These are phyloP conservation scores for Bradysia coprophila DNA, from an alignment of 1,140 invertebrate species.

Conservation along the genomic window DNA sequence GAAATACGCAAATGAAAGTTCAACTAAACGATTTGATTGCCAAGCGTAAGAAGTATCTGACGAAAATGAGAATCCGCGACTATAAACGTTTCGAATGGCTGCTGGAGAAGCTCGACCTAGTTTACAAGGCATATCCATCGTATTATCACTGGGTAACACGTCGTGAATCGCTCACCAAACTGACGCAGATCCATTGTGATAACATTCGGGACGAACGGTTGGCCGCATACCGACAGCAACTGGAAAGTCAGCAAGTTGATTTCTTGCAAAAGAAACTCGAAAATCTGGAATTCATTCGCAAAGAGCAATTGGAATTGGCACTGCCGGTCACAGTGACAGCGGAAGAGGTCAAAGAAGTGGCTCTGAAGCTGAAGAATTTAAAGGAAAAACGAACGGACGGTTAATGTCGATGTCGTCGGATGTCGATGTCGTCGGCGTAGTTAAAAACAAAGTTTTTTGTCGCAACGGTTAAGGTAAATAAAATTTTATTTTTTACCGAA, in stretches of 20 bases:
- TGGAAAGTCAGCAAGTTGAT: slow-evolving; percentile 43
- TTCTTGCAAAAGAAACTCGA: slow-evolving; percentile 43
- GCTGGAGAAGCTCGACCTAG: slow-evolving; percentile 57
- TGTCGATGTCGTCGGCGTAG: not conserved
- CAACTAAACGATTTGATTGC: slow-evolving; percentile 52
- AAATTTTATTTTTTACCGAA: not conserved
- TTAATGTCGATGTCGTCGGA: not conserved
- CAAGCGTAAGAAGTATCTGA: slow-evolving; percentile 51
- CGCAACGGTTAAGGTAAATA: not conserved
- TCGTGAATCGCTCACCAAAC: slow-evolving; percentile 41
- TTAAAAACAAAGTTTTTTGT: not conserved
- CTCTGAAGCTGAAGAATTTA: slow-evolving; percentile 28
- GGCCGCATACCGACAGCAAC: slow-evolving; percentile 33
- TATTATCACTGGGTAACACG: slow-evolving; percentile 34
- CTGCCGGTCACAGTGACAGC: slow-evolving; percentile 39
- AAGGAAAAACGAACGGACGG: slow-evolving; percentile 10
- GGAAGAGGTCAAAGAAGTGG: slow-evolving; percentile 39
- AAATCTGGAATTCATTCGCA: slow-evolving; percentile 42
- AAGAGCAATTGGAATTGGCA: slow-evolving; percentile 46
- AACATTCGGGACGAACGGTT: slow-evolving; percentile 42
- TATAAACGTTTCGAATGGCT: slow-evolving; percentile 76
- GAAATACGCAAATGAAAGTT: slow-evolving; percentile 31
- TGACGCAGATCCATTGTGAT: slow-evolving; percentile 45
- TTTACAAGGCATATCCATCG: slow-evolving; percentile 44
- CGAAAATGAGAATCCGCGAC: slow-evolving; percentile 45